Evolutionary conservation across 2,797 vertebrate genomes (phyloP), one percentile per base, ranked within the genome.

Genomic region (Myoxocephalus aenaeus): DNA sequence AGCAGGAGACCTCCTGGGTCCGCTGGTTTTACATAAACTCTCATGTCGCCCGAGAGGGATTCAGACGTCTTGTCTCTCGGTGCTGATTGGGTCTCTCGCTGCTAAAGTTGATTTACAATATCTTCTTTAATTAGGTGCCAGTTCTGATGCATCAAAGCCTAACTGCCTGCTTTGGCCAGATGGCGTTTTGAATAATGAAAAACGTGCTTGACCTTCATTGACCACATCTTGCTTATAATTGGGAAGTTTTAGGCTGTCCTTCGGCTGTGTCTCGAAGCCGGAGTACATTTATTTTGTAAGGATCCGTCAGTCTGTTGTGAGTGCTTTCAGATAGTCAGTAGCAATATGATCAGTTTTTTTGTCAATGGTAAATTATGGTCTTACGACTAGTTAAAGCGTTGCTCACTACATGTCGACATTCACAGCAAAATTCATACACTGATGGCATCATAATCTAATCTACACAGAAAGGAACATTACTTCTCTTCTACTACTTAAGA

Each of bases 141-240:
- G 51, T 61, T 75, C 58, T 59, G 68, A 63, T 27, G 13, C 68
- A 67, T 65, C 68, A 79, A 73, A 73, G 51, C 25, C 22, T 40
- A 59, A 38, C 44, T 58, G 17, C 36, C 54, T 58, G 63, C 56
- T 63, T 73, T 42, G 13, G 48, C 64, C 81, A 81, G 67, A 81
- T 73, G 71, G 74, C 65, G 66, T 40, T 17, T 34, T 58, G 22
- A 66, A 48, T 9, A 44, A 14, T 5, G 2, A 13, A 53, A 27
- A 48, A 58, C 44, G 51, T 15, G 7, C 51, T 58, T 50, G 71
- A 73, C 78, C 81, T 75, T 73, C 71, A 42, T 29, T 34, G 58
- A 72, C 48, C 57, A 20, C 9, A 4, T 57, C 44, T 73, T 70
- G 62, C 73, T 77, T 53, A 3, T 48, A n/a, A 57, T 50, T 34